Conservation (phyloP, 2,113 vertebrate genomes). For the Hucho hucho region DNA sequence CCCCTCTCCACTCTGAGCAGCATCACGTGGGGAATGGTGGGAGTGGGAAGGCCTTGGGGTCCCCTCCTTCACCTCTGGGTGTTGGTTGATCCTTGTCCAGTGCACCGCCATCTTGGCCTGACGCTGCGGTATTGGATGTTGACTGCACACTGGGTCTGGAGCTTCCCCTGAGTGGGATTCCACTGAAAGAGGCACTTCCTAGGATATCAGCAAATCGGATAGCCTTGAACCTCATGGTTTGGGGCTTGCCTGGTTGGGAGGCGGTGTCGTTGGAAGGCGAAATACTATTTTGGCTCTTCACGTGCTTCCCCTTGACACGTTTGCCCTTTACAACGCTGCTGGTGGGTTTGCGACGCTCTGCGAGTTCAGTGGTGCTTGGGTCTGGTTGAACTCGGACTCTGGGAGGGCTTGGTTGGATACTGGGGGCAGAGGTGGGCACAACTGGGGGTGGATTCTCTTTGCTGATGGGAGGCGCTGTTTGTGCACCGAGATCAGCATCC, state of each 20-base stretch:
- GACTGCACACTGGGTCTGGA: background rate
- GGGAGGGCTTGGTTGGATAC: background rate
- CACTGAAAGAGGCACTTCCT: slow-evolving; percentile 45
- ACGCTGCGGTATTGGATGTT: background rate
- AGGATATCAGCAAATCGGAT: slow-evolving; percentile 39
- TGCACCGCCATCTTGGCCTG: background rate
- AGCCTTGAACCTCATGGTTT: background rate
- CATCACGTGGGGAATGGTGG: background rate
- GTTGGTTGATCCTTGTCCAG: background rate
- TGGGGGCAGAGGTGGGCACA: background rate
- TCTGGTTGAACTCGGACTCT: background rate
- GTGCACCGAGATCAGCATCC: background rate
- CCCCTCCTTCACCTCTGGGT: background rate
- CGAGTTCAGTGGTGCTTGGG: background rate
- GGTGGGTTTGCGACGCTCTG: slow-evolving; percentile 1
- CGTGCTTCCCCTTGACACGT: slow-evolving; percentile 17
- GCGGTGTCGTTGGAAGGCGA: background rate
- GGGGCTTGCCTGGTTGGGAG: slow-evolving; percentile 2
- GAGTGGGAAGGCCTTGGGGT: background rate
- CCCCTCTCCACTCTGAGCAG: background rate
- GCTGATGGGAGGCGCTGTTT: background rate
- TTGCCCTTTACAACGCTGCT: slow-evolving; percentile 41
- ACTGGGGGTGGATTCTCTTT: too few species aligned
- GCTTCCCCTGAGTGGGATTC: slow-evolving; percentile 5
- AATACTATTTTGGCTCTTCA: background rate